Evolutionary conservation across 1,140 invertebrate genomes (phyloP), one percentile per base, ranked within the genome.

Genomic region (Temnothorax curvispinosus): DNA sequence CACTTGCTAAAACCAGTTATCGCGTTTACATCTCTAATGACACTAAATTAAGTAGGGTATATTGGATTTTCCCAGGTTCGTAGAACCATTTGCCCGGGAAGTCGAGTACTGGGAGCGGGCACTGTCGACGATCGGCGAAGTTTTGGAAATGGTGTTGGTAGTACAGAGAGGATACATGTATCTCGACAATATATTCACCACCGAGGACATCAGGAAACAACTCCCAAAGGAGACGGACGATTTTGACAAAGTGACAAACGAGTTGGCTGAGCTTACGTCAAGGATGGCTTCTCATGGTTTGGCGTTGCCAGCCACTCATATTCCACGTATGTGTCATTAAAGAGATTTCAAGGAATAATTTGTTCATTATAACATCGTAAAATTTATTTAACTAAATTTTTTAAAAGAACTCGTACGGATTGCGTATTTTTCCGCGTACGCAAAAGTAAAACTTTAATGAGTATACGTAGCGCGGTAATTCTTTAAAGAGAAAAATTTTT

Each of bases 141-240:
- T 97, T 69, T 95, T 98, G 32, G 98, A 98, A 95, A 96, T 97
- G 89, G 95, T 97, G 27, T 94, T 98, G 9, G 96, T 96, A 91
- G 97, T 98, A 3, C 98, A 99, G 95, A 96, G 97, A 60, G 96
- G 97, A 87, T 98, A 97, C 96, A 95, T 98, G 62, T 98, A 98
- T 93, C 98, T 98, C 38, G 97, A 98, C 95, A 98, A 97, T 93
- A 98, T 98, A 92, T 98, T 99, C 94, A 95, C 95, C 90, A 97
- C 97, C 2, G 98, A 98, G 94, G 98, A 98, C 93, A 98, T 98
- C 78, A 96, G 97, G 91, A 97, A 97, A 89, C 98, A 98, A 93
- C 94, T 99, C 54, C 98, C 98, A 0, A 96, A 96, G 75, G 98
- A 98, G 95, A 96, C 97, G 2, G 96, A 96, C 91, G 96, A 97